Evolutionary conservation across 2,113 vertebrate genomes (phyloP), one percentile per base, ranked within the genome.

Genomic region (Arenaria interpres): DNA sequence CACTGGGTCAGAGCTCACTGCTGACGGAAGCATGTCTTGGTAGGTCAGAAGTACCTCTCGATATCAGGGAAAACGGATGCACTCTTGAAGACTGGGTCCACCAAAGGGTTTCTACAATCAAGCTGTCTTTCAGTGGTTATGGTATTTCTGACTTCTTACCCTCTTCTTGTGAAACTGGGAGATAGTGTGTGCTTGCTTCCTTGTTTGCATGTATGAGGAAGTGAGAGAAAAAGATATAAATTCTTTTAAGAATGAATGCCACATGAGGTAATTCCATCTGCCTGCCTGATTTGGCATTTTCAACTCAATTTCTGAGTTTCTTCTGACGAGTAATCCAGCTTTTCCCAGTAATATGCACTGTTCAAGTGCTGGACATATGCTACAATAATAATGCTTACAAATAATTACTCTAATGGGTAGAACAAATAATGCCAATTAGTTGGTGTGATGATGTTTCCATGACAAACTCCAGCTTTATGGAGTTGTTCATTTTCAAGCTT

Each of bases 161-260:
- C 46, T 62, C 51, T 43, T 56, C 51, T 76, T 82, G 57, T 85
- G 89, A 90, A 95, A 82, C 12, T 41, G 35, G 66, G 53, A 95
- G 83, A 89, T 17, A 90, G n/a, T 5, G 2, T 50, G 79, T 3
- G 0, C 32, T 92, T 66, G n/a, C 59, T 96, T 97, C 84, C 77
- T 76, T 92, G 48, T 89, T 88, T 89, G 80, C 20, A 23, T 41
- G 15, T 23, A 87, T 24, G 80, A 91, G 86, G 84, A 97, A 97
- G 86, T 75, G 85, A 87, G 69, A 87, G 39, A 51, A 87, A 62
- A 76, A 84, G 64, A 76, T 4, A 66, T 3, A 53, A 73, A 77
- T 39, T 63, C 0, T 2, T 93, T 76, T 50, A 66, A 88, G 17
- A 69, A 21, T 30, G 71, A 73, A 82, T 67, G 41, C 33, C 21